A percentile compares a stretch with the other conserved stretches of the same genome.
Conservation (phyloP, 2,888 invertebrate genomes). For the Zaprionus bogoriensis region DNA sequence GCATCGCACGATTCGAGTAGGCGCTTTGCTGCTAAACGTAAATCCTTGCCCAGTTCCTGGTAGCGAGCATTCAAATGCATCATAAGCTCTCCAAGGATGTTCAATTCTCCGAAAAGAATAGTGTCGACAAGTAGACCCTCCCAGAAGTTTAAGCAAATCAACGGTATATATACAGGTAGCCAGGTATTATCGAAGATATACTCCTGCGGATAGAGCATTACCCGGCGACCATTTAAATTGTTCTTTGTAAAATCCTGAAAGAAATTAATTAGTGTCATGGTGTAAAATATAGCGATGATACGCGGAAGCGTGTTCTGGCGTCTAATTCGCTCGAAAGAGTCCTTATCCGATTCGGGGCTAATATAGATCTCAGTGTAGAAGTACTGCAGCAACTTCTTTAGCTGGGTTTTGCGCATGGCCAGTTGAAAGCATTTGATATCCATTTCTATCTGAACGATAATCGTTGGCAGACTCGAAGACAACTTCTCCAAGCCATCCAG, state of each 20-base stretch:
- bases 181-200: constrained; percentile 61
- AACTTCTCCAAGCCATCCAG: constrained; percentile 48
- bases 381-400: constrained; percentile 54
- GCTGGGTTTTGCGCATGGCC: constrained; percentile 41
- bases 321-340: constrained; percentile 45
- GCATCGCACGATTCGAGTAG: constrained; percentile 7
- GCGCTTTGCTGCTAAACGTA: constrained; percentile 19
- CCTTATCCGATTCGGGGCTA: constrained; percentile 26
- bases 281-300: constrained; percentile 56
- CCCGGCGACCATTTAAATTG: constrained; percentile 40
- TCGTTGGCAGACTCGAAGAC: constrained; percentile 60
- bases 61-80: constrained; percentile 75
- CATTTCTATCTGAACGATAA: constrained; percentile 57
- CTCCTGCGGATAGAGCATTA: constrained; percentile 64
- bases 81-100: constrained; percentile 66
- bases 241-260: constrained; percentile 45
- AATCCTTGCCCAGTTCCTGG: constrained; percentile 56
- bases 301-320: constrained; percentile 51
- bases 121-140: constrained; percentile 53
- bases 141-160: constrained; percentile 49
- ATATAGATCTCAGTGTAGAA: constrained; percentile 69
- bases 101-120: constrained; percentile 62
- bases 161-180: constrained; percentile 46
- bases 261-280: constrained; percentile 52
- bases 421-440: constrained; percentile 55